These are phyloP conservation scores for Lochmaea capreae DNA, from an alignment of 2,888 invertebrate genomes.

Conservation along the genomic window DNA sequence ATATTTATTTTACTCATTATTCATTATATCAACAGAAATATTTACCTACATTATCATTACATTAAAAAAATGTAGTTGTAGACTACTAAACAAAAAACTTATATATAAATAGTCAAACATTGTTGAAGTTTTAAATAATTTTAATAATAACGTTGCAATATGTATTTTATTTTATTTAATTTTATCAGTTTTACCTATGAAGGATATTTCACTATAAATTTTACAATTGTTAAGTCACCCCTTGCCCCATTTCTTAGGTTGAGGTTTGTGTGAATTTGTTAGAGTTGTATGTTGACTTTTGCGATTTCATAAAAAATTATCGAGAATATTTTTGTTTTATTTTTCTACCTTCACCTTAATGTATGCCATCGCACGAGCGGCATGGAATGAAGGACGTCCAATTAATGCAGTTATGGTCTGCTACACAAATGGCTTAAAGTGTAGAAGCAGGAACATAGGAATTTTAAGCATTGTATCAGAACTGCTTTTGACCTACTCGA, in stretches of 20 bases:
- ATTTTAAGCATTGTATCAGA: no score
- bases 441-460: no score
- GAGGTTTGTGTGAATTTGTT: constrained; percentile 64
- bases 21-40: constrained; percentile 21
- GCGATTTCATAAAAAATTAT: constrained; percentile 64
- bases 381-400: no score
- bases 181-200: constrained; percentile 41
- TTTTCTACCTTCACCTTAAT: constrained; percentile 6
- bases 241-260: constrained; percentile 50
- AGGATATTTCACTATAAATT: constrained; percentile 35
- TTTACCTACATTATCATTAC: constrained; percentile 48
- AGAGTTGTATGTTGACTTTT: constrained; percentile 65
- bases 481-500: no score
- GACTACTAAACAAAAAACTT: constrained; percentile 33
- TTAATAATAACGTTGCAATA: constrained; percentile 52
- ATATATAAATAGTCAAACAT: constrained; percentile 46
- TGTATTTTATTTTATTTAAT: constrained; percentile 38
- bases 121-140: constrained; percentile 56
- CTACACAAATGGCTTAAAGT: no score
- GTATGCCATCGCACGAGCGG: no score
- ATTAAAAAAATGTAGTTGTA: constrained; percentile 45
- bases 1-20: constrained; percentile 40
- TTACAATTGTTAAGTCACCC: constrained; percentile 45
- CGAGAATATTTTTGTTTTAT: constrained; percentile 37
- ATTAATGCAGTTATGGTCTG: no score